phyloP scores from a whole-genome alignment of 2,113 vertebrate species.

The Chaenogobius annularis region DNA sequence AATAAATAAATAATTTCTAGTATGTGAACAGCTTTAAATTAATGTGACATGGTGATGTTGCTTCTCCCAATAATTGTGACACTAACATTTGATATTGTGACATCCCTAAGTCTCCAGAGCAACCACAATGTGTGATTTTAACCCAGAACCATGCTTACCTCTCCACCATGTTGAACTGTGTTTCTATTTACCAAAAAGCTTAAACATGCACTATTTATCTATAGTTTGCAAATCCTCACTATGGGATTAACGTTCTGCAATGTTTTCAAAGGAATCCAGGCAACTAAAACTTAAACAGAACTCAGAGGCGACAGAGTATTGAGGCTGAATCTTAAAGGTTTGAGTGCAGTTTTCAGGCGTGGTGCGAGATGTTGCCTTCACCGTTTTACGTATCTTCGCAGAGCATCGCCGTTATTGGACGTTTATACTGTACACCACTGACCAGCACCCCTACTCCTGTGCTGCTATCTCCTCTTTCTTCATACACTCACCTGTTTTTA shows the following conservation, averaged over 20 bases:
- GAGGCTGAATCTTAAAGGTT: too few relatives aligned
- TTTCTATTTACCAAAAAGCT: neutral
- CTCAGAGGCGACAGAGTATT: too few relatives aligned
- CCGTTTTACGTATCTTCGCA: constrained; percentile 23
- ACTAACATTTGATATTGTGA: too few relatives aligned
- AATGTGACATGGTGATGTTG: too few relatives aligned
- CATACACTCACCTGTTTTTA: constrained; percentile 26
- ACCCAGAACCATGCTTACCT: too few relatives aligned
- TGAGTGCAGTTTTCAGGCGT: constrained; percentile 31
- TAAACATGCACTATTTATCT: neutral
- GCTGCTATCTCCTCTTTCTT: constrained; percentile 29
- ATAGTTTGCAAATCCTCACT: neutral
- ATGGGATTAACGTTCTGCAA: neutral
- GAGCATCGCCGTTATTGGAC: constrained; percentile 14
- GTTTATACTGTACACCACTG: constrained; percentile 31
- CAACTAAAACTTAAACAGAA: neutral
- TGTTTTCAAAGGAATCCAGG: neutral
- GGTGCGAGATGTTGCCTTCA: constrained; percentile 11
- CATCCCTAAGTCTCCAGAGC: too few relatives aligned
- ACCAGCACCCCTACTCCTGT: constrained; percentile 15
- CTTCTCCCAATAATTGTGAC: too few relatives aligned
- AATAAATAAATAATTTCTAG: too few relatives aligned
- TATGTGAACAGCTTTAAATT: too few relatives aligned
- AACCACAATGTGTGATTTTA: too few relatives aligned
- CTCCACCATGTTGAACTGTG: too few relatives aligned